These are phyloP conservation scores for Anguilla rostrata DNA, from an alignment of 2,113 vertebrate species.

Conservation along the genomic window DNA sequence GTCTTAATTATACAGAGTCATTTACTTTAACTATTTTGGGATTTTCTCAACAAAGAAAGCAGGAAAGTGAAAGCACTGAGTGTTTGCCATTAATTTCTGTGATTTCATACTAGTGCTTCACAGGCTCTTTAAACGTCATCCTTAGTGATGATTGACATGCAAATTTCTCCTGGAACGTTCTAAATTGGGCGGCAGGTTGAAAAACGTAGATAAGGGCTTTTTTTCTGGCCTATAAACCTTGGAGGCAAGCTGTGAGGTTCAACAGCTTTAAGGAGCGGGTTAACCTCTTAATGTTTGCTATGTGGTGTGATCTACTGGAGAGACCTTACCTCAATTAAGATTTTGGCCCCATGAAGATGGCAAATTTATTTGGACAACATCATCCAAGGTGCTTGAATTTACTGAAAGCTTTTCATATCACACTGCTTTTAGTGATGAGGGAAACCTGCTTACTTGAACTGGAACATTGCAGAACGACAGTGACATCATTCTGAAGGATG, in stretches of 20 bases:
- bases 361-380: not conserved
- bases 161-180: conserved; percentile 63
- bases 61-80: conserved; percentile 43
- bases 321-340: not conserved
- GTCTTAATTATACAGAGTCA: conserved; percentile 48
- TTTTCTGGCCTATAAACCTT: conserved; percentile 57
- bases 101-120: conserved; percentile 64
- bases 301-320: not conserved
- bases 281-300: conserved; percentile 42
- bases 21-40: conserved; percentile 51
- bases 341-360: not conserved
- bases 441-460: not conserved
- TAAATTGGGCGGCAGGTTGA: conserved; percentile 61
- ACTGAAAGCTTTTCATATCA: not conserved
- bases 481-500: not conserved
- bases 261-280: conserved; percentile 50
- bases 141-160: conserved; percentile 65
- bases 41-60: conserved; percentile 42
- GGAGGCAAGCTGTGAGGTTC: conserved; percentile 47
- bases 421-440: not conserved
- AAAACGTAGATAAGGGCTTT: conserved; percentile 63
- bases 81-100: conserved; percentile 64
- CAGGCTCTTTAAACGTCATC: conserved; percentile 70
- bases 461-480: not conserved
- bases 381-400: not conserved